A percentile compares a stretch with the other conserved stretches of the same genome.
These are phyloP conservation scores for Centropristis striata DNA, from an alignment of 2,113 vertebrate species.

Conservation along the genomic window DNA sequence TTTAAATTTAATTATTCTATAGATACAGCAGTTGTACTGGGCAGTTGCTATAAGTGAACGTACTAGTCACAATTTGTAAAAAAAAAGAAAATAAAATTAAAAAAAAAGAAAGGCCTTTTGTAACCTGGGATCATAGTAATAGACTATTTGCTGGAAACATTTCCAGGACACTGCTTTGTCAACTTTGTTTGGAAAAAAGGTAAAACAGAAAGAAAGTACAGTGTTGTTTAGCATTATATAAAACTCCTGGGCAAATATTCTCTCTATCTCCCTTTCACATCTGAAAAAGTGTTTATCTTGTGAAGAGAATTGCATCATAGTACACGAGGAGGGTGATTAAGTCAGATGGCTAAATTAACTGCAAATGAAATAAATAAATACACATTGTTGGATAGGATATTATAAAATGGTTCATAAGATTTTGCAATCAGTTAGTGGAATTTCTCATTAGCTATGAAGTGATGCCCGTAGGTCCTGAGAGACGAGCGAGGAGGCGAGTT, in stretches of 20 bases:
- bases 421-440: not conserved
- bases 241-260: not conserved
- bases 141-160: too few species aligned
- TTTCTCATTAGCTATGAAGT: not conserved
- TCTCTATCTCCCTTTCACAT: not conserved
- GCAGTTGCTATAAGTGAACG: too few species aligned
- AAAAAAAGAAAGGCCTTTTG: too few species aligned
- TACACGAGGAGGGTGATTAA: not conserved
- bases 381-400: not conserved
- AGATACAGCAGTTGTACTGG: too few species aligned
- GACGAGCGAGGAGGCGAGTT: conserved; percentile 9
- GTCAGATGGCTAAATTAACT: not conserved
- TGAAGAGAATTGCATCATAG: not conserved
- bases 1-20: too few species aligned
- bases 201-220: too few species aligned
- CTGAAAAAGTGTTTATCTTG: not conserved
- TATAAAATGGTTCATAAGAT: not conserved
- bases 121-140: too few species aligned
- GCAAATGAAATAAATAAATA: not conserved
- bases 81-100: too few species aligned
- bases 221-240: not conserved
- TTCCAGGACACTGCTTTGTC: too few species aligned
- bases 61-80: too few species aligned
- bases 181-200: too few species aligned
- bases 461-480: conserved; percentile 31